Conservation (phyloP, 2,113 vertebrate species). For the Motacilla tschutschensis region DNA sequence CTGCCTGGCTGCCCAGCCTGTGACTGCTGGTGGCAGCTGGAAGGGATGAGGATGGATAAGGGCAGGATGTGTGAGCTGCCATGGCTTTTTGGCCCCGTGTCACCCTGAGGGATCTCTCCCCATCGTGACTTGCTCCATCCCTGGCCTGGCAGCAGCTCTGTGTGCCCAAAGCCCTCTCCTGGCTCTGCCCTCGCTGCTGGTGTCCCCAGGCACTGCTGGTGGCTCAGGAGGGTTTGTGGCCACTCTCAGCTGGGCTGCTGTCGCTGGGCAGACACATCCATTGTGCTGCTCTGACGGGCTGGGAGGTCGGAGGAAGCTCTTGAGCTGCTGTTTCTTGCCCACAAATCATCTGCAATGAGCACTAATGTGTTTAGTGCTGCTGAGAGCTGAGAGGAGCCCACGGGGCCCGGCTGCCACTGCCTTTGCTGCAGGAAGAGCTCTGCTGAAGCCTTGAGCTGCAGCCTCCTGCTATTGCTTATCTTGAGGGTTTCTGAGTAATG, state of each 20-base stretch:
- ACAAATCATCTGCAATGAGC: background rate
- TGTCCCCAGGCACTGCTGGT: accelerated
- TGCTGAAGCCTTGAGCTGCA: background rate
- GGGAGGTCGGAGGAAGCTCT: background rate
- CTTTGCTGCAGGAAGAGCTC: constrained; percentile 16
- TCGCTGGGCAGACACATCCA: accelerated
- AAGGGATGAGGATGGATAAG: background rate
- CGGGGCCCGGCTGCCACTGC: background rate
- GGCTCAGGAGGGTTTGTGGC: background rate
- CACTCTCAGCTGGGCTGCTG: background rate
- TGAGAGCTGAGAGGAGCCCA: background rate
- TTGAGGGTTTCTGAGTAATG: background rate
- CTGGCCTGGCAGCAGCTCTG: background rate
- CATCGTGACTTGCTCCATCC: background rate
- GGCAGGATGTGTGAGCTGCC: background rate
- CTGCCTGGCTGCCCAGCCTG: background rate
- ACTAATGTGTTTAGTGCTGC: background rate
- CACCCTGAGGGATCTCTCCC: background rate
- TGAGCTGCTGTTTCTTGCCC: background rate
- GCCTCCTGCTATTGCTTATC: background rate
- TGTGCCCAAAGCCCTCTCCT: background rate
- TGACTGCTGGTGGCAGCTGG: accelerated
- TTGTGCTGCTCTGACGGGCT: accelerated
- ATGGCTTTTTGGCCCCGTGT: accelerated
- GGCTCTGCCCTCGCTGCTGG: background rate